Percentiles rank a stretch among this genome's conserved stretches.
Conservation (phyloP, 2,113 vertebrate species). For the Pomatorhinus ruficollis region DNA sequence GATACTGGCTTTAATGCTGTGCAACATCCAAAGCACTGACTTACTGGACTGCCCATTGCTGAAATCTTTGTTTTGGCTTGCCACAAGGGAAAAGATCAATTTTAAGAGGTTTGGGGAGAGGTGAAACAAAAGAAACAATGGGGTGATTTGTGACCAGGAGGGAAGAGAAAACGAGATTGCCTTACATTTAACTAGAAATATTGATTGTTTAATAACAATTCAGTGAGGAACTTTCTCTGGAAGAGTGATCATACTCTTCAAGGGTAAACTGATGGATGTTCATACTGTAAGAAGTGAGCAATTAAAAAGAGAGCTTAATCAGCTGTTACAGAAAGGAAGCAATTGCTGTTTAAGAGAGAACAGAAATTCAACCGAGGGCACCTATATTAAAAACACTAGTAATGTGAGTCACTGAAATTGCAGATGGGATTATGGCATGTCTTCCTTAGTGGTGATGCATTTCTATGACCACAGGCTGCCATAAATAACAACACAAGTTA, state of each 20-base stretch:
- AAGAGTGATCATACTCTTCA: not conserved
- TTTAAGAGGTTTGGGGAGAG: not conserved
- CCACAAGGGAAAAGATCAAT: not conserved
- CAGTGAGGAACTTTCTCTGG: not conserved
- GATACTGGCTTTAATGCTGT: not conserved
- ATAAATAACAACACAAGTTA: not conserved
- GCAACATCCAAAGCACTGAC: not conserved
- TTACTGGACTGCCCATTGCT: not conserved
- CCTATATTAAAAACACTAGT: not conserved
- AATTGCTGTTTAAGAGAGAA: not conserved
- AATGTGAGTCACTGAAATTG: not conserved
- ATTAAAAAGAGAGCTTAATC: not conserved
- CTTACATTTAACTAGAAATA: not conserved
- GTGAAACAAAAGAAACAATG: not conserved
- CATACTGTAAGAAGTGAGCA: not conserved
- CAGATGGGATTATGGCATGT: not conserved
- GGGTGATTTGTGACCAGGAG: not conserved
- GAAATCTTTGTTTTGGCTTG: not conserved
- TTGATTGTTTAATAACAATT: not conserved
- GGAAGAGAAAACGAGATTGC: slow-evolving; percentile 6
- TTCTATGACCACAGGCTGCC: not conserved
- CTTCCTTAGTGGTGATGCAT: not conserved
- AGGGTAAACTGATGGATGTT: not conserved
- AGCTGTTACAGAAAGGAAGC: not conserved
- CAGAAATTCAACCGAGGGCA: not conserved